Base-by-base conservation (phyloP, 1,140 invertebrate genomes). In the Halyomorpha halys region DNA sequence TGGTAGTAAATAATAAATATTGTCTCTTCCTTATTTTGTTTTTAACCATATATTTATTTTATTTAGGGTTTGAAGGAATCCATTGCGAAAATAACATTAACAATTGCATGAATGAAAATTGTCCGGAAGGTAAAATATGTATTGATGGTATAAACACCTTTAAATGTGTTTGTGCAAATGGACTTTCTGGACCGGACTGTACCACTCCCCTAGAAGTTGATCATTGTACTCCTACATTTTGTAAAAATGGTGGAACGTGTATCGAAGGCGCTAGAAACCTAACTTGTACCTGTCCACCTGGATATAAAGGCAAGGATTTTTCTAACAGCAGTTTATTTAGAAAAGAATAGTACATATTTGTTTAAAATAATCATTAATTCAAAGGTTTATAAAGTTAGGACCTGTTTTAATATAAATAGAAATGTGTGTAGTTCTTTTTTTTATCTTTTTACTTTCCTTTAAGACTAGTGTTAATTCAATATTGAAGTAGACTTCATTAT, bases 51-150 rank as follows among this genome's bases (percentile, higher is more conserved):
- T 49, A n/a, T 21, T 1, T 18, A 19, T 49, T 49, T 13, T 49
- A 59, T 65, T 11, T 60, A 71, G 85, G 84, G 19, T 96, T 85
- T 77, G 81, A 83, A 61, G 93, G 93, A 11, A 76, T 80, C 59
- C 74, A 81, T 19, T 97, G 92, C 76, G 87, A 94, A 63, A 76
- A 79, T 25, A 82, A 90, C 65, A 82, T 87, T 56, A 84, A 91
- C 75, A 84, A 91, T 49, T 91, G 89, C 67, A 68, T 78, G 5
- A 81, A 79, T 62, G 78, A 81, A 3, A 77, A 77, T 30, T 93
- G 90, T 73, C 76, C 81, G 0, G 76, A 82, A 47, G 80, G 79
- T 1, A 79, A 81, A 65, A 74, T 84, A 11, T 88, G 86, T 75
- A 75, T 84, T 9, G 84, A 86, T 71, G 74, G 81, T 30, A 75